Conservation (phyloP, 1,140 invertebrate genomes). For the Camponotus pennsylvanicus region DNA sequence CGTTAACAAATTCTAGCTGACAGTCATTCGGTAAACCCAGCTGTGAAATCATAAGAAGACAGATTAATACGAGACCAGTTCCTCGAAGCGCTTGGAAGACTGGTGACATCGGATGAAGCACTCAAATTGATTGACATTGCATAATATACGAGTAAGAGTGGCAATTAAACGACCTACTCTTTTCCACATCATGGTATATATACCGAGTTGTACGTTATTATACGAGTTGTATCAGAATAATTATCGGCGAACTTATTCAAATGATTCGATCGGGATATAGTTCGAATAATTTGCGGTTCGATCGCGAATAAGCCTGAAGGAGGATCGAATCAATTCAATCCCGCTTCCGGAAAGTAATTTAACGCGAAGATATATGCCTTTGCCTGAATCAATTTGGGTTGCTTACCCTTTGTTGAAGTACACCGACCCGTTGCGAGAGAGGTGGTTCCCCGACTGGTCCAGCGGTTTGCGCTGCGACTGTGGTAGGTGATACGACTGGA, state of each 20-base stretch:
- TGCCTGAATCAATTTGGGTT: constrained; percentile 83
- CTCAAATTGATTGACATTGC: constrained; percentile 89
- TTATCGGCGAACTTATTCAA: not conserved
- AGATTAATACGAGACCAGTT: not conserved
- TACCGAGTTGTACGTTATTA: not conserved
- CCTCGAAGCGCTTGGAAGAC: not conserved
- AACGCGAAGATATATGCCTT: constrained; percentile 77
- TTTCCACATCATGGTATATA: not conserved
- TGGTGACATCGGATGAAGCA: constrained; percentile 86
- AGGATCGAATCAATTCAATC: not conserved
- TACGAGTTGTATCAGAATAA: not conserved
- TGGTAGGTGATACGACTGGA: constrained; percentile 88
- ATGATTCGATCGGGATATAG: not conserved
- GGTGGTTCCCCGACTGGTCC: constrained; percentile 85
- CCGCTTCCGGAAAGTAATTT: not conserved
- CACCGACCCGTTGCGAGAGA: constrained; percentile 89
- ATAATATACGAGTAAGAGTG: constrained; percentile 67
- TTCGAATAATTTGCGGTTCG: not conserved
- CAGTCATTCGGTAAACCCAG: constrained; percentile 94
- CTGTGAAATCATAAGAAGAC: constrained; percentile 87
- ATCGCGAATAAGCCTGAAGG: not conserved
- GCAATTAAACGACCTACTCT: constrained; percentile 20
- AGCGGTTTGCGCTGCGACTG: constrained; percentile 81
- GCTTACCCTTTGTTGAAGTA: constrained; percentile 95
- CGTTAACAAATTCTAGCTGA: constrained; percentile 98